These are phyloP conservation scores for Coregonus clupeaformis DNA, from an alignment of 2,113 vertebrate genomes.

Conservation along the genomic window DNA sequence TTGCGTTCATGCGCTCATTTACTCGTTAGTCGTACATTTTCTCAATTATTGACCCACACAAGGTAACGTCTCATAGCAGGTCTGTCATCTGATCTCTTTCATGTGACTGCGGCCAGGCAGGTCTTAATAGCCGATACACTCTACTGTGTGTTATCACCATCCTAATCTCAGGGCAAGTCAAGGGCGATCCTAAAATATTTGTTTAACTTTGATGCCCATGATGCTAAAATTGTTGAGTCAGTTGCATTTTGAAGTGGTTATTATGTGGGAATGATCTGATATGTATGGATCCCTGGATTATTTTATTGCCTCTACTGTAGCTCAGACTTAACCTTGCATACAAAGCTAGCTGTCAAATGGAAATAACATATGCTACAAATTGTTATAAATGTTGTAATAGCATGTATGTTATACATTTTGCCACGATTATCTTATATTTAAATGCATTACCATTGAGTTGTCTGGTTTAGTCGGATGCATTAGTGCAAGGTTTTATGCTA, in stretches of 20 bases:
- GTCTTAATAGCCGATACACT: conserved; percentile 17
- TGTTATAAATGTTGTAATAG: too few relatives aligned
- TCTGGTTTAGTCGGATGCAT: not conserved
- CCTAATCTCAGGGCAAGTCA: not conserved
- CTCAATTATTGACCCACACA: not conserved
- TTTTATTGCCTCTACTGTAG: not conserved
- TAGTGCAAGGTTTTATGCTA: too few relatives aligned
- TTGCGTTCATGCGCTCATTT: conserved; percentile 33
- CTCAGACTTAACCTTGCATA: not conserved
- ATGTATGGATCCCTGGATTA: not conserved
- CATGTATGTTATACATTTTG: not conserved
- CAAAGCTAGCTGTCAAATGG: too few relatives aligned
- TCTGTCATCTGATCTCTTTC: conserved; percentile 30
- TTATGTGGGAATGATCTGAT: not conserved
- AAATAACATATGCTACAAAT: too few relatives aligned
- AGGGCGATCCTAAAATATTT: not conserved
- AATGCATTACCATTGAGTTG: too few relatives aligned
- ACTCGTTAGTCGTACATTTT: conserved; percentile 25
- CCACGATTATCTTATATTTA: not conserved
- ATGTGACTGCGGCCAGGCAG: conserved; percentile 11
- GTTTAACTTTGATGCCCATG: conserved; percentile 8
- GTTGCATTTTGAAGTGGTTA: not conserved
- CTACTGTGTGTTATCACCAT: not conserved
- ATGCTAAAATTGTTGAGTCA: not conserved
- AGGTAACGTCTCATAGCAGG: conserved; percentile 33